Percentiles rank a stretch among this genome's conserved stretches.
Conservation (phyloP, 2,888 invertebrate genomes). For the Diarsia brunnea region DNA sequence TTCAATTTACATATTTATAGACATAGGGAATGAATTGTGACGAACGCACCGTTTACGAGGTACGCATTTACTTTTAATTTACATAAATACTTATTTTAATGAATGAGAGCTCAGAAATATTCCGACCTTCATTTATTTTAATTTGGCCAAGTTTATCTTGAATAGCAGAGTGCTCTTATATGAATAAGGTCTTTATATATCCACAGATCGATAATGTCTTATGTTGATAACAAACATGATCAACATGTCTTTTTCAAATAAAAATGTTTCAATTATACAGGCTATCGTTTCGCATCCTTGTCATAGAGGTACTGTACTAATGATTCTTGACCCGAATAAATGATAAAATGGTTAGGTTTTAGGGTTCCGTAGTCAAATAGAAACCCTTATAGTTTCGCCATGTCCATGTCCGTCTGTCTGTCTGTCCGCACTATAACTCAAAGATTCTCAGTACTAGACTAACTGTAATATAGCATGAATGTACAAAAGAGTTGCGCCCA, state of each 20-base stretch:
- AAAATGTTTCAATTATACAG: background rate
- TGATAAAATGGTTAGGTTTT: no score
- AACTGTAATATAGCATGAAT: no score
- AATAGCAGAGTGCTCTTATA: background rate
- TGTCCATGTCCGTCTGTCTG: no score
- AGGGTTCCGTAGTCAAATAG: no score
- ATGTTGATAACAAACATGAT: constrained; percentile 4
- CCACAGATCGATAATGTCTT: background rate
- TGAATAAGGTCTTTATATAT: background rate
- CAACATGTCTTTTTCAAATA: background rate
- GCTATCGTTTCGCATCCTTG: no score
- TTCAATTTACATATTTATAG: background rate
- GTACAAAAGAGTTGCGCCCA: no score
- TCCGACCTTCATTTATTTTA: background rate
- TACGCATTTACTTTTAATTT: background rate
- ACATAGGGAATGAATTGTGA: background rate
- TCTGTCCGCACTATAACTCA: no score
- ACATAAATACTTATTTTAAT: background rate
- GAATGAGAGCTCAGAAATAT: background rate
- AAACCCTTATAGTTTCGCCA: no score
- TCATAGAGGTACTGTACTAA: no score
- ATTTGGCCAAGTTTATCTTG: constrained; percentile 20
- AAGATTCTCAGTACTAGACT: no score
- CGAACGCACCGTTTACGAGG: background rate
- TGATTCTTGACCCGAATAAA: no score